Base-by-base conservation (phyloP, 2,888 invertebrate genomes). In the Drosophila rellima region DNA sequence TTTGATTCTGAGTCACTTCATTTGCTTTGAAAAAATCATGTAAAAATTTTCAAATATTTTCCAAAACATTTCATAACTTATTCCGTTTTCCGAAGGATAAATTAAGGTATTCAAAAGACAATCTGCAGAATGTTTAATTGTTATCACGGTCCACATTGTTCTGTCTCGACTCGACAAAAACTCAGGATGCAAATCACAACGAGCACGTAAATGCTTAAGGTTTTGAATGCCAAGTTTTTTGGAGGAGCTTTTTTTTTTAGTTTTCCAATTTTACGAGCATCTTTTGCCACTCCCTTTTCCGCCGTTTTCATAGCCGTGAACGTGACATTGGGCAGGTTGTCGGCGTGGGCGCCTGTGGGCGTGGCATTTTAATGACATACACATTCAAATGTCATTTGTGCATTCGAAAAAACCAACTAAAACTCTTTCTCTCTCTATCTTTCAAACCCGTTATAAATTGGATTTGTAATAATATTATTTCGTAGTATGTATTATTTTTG, bases 321-420 rank as follows among this genome's bases (percentile, higher is more conserved):
- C 50, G 62, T 79, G 78, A 45, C 44, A 47, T 39, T 48, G 18
- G 44, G 26, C 7, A 33, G 29, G 15, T 10, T 26, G 15, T 1
- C 10, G 10, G 17, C 4, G 11, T 42, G 7, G 17, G 15, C 3
- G 17, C 13, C 2, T 20, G 11, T 6, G 23, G 50, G 29, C 13
- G 20, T 20, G 56, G 23, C 60, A 84, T 80, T 78, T 74, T 62
- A 84, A 81, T 74, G 82, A 66, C 65, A 61, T 57, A 66, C 57
- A 47, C 62, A 54, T 37, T 20, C 11, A 55, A 20, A 42, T 42
- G 42, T 31, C 33, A 55, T n/a, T n/a, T 20, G 26, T 15, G 51
- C 20, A 23, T 7, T 37, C 13, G 6, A 35, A 35, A 40, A 39
- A 15, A 37, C n/a, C n/a, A n/a, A n/a, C n/a, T 15, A 15, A 51